Conservation (phyloP, 2,888 invertebrate genomes). For the Pristionchus arcanus region DNA sequence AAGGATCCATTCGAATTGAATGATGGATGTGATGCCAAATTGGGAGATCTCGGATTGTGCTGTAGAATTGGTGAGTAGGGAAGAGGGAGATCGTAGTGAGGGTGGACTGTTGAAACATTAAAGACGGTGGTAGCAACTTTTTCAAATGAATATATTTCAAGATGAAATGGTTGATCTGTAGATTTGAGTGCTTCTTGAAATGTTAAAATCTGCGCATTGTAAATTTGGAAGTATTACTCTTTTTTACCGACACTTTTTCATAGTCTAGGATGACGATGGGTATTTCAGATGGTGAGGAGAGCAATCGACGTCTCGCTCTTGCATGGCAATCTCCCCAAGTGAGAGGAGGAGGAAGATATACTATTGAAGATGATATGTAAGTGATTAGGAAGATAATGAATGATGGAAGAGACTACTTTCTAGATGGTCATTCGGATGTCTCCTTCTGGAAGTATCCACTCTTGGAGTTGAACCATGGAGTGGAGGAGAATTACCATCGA, state of each 20-base stretch:
- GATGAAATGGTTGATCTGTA: no score
- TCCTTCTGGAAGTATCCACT: slow-evolving; percentile 31
- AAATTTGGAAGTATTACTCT: no score
- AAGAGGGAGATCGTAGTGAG: neutral
- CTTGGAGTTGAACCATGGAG: slow-evolving; percentile 50
- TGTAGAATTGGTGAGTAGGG: slow-evolving; percentile 27
- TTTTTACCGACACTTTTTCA: no score
- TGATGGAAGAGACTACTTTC: neutral
- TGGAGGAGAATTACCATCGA: slow-evolving; percentile 3
- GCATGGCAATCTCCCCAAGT: slow-evolving; percentile 57
- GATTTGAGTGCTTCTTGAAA: no score
- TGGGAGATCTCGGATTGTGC: slow-evolving; percentile 51
- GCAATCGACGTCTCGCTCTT: slow-evolving; percentile 51
- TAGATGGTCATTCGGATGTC: slow-evolving; percentile 56
- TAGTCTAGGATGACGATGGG: neutral
- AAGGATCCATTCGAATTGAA: slow-evolving; percentile 7
- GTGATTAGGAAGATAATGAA: neutral
- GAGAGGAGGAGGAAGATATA: slow-evolving; percentile 29
- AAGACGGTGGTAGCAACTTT: neutral
- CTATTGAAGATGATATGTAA: slow-evolving; percentile 46
- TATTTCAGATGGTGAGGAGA: slow-evolving; percentile 32
- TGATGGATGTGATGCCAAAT: slow-evolving; percentile 33
- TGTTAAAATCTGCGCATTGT: no score
- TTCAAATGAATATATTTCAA: neutral
- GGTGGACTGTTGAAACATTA: neutral